Evolutionary conservation across 2,113 vertebrate species (phyloP), one percentile per base, ranked within the genome.

Genomic region (Sitta europaea): DNA sequence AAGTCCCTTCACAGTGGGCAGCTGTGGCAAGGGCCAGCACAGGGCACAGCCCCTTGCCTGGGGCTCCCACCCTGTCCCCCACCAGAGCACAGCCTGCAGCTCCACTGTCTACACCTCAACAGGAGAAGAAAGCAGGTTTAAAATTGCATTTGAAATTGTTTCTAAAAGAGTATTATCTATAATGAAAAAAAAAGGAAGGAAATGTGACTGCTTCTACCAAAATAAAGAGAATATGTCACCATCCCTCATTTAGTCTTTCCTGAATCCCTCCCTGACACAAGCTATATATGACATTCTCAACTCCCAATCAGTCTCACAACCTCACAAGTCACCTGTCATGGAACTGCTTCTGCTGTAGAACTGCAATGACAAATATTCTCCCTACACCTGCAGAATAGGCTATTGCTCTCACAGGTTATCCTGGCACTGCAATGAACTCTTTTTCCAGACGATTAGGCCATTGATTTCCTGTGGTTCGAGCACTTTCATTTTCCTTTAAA

Each of bases 381-480:
- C 47, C 74, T 50, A 15, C 42, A 59, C n/a, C 71, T 90, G 75
- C 40, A 79, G 71, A 85, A 82, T 0, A 72, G 85, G 36, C 62
- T 65, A 21, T 11, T 72, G 74, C 66, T 95, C 73, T 91, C 77
- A 28, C 65, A 85, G 61, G 78, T 85, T 87, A 74, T 55, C 74
- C 74, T 93, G 70, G 54, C 71, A 88, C 36, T 72, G 48, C 31
- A 81, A 57, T 40, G 58, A 90, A 89, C 68, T 79, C 63, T 79
- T 94, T 95, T 95, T 95, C 95, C 88, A 90, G 77, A 65, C 62
- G 58, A 90, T 93, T 94, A 88, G 79, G 42, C 62, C 81, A 96
- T 86, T 93, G 92, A 97, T 95, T 91, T 95, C 73, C 85, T 67
- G 57, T 29, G 66, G 70, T 82, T 92, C 1, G 0, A 92, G 45